Evolutionary conservation across 2,113 vertebrate species (phyloP).

Genomic region (Phyllostomus hastatus): DNA sequence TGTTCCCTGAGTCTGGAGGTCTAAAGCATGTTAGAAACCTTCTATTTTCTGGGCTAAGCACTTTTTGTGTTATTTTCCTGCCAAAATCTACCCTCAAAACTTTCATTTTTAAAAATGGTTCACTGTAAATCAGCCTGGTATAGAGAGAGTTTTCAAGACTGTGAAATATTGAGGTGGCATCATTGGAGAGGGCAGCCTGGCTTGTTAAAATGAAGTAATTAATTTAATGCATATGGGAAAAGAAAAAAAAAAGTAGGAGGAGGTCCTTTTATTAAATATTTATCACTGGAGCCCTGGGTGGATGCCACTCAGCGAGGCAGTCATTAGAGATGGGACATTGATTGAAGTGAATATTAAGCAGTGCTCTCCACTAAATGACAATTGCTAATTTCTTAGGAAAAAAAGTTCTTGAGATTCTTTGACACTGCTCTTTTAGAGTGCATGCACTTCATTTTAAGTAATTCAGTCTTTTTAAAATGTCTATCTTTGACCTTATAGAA

Average conservation of each 20-base stretch:
- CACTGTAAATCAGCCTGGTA: conserved; percentile 36
- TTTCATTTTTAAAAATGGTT: conserved; percentile 27
- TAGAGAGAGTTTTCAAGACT: conserved; percentile 56
- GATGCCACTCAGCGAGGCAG: conserved; percentile 47
- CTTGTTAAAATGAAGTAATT: conserved; percentile 62
- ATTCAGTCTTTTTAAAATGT: conserved; percentile 31
- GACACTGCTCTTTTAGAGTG: not conserved
- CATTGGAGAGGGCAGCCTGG: conserved; percentile 55
- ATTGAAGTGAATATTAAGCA: conserved; percentile 65
- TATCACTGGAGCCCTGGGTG: conserved; percentile 45
- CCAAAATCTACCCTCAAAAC: not conserved
- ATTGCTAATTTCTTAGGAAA: conserved; percentile 34
- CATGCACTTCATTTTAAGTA: conserved; percentile 42
- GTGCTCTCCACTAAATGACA: conserved; percentile 28
- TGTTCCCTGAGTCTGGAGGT: not conserved
- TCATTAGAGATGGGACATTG: conserved; percentile 54
- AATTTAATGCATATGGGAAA: conserved; percentile 51
- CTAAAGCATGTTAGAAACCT: not conserved
- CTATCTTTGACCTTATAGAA: not conserved
- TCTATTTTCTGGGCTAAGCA: not conserved
- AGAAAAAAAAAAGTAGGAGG: conserved; percentile 8
- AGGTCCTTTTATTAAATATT: conserved; percentile 73
- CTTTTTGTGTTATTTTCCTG: not conserved
- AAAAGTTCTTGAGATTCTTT: conserved; percentile 42
- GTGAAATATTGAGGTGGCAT: conserved; percentile 38